These are phyloP conservation scores for Nephrotoma flavescens DNA, from an alignment of 2,888 invertebrate species.

Conservation along the genomic window DNA sequence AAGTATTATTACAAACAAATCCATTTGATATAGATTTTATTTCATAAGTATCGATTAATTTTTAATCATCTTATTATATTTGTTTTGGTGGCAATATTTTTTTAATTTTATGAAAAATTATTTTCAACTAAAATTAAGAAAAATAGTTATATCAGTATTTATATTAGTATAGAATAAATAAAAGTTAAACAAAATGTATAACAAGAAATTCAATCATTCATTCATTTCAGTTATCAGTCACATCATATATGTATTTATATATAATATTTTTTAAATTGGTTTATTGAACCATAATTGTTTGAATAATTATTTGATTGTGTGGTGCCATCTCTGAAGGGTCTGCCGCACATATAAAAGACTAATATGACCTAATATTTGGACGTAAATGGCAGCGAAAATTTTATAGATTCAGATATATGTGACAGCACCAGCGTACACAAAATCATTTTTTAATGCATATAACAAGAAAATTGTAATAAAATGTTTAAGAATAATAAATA, in stretches of 20 bases:
- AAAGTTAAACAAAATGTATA: neutral
- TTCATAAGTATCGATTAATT: neutral
- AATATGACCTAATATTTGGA: neutral
- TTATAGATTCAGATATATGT: neutral
- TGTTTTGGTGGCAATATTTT: conserved; percentile 5
- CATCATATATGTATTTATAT: neutral
- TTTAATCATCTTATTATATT: neutral
- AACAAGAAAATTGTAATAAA: neutral
- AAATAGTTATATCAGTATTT: neutral
- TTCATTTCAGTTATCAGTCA: neutral
- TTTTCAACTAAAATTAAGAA: conserved; percentile 10
- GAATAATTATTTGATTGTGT: neutral
- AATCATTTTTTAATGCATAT: neutral
- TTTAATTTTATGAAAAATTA: conserved; percentile 7
- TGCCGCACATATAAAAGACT: neutral
- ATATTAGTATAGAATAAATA: neutral
- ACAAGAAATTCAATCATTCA: neutral
- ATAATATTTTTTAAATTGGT: neutral
- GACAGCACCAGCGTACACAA: neutral
- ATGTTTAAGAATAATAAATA: neutral
- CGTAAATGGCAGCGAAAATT: neutral
- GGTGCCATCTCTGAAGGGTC: neutral
- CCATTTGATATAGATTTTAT: neutral
- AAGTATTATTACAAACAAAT: neutral
- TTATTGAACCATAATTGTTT: neutral